Evolutionary conservation across 2,797 vertebrate genomes (phyloP), one percentile per base, ranked within the genome.

Genomic region (Acrocephalus scirpaceus): DNA sequence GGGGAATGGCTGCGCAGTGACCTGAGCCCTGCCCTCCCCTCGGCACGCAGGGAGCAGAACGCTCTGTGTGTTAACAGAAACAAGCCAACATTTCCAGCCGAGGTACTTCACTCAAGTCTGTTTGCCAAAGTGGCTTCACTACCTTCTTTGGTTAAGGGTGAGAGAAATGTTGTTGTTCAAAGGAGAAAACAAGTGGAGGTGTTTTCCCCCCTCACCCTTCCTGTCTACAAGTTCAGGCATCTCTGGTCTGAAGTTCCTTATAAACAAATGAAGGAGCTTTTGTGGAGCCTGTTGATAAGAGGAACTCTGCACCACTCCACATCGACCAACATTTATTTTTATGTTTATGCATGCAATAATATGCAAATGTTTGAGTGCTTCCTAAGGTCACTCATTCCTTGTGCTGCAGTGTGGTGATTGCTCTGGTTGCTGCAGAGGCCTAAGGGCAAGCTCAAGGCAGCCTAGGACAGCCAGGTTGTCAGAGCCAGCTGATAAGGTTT

Each of bases 131-230:
- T 47, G 51, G 36, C 89, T 93, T 73, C 26, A 3, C 70, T 88
- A 29, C 88, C 86, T 88, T 85, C 88, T 95, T 92, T 94, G 69
- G 90, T 94, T 93, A 90, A 86, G 51, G 65, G 93, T 92, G 89
- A 93, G 92, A 91, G 67, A 95, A 88, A 90, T 70, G 74, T 87
- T 96, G 67, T 71, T 88, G 71, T 86, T 97, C 82, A 78, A 77
- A 94, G 92, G 36, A 94, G 93, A 96, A 95, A 95, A 89, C 79
- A 92, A 93, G 64, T 91, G 70, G 82, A 40, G 82, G 54, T 88
- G 85, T 94, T 90, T 96, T 73, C 56, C 79, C 90, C 50, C 91
- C 96, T 96, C 93, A 97, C 93, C 94, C 96, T 96, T 97, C 95
- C 95, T 96, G 91, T 93, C 91, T 86, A 44, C 84, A 83, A 60